These are phyloP conservation scores for Thecophora atra DNA, from an alignment of 2,888 invertebrate species.

Conservation along the genomic window DNA sequence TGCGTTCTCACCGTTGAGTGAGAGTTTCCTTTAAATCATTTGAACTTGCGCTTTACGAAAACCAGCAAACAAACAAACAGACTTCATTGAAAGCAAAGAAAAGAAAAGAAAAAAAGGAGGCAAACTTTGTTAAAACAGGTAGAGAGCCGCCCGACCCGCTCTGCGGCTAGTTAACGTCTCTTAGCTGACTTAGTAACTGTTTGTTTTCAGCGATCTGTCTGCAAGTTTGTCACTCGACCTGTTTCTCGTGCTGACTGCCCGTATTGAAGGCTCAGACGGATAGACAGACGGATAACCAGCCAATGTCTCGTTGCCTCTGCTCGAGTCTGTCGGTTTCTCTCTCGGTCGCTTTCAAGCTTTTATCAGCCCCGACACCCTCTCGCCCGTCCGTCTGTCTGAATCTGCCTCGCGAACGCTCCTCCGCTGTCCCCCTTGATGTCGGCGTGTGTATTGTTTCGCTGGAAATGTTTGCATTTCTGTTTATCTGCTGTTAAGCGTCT, in stretches of 20 bases:
- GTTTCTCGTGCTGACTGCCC: constrained; percentile 16
- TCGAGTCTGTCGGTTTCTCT: neutral
- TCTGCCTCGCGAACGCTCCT: neutral
- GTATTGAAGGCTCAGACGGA: neutral
- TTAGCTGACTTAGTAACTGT: neutral
- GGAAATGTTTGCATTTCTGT: constrained; percentile 14
- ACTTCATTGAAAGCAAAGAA: neutral
- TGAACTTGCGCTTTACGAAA: constrained; percentile 30
- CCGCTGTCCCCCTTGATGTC: neutral
- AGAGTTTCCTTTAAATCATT: constrained; percentile 30
- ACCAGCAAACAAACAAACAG: neutral
- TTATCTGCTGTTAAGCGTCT: constrained; percentile 48
- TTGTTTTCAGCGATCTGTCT: constrained; percentile 16
- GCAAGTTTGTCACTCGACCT: constrained; percentile 16
- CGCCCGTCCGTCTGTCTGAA: neutral
- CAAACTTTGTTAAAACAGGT: neutral
- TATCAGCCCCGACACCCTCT: neutral
- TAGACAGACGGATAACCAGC: neutral
- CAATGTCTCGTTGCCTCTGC: neutral
- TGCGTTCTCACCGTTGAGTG: constrained; percentile 11
- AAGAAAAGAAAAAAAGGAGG: neutral
- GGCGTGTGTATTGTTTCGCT: constrained; percentile 10
- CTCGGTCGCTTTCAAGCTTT: neutral
- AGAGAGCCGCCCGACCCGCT: constrained; percentile 7
- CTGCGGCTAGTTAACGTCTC: constrained; percentile 17